Percentiles rank a stretch among this genome's conserved stretches.
Evolutionary conservation across 1,140 invertebrate genomes (phyloP).

Genomic region (Pemphigus obesinymphae): DNA sequence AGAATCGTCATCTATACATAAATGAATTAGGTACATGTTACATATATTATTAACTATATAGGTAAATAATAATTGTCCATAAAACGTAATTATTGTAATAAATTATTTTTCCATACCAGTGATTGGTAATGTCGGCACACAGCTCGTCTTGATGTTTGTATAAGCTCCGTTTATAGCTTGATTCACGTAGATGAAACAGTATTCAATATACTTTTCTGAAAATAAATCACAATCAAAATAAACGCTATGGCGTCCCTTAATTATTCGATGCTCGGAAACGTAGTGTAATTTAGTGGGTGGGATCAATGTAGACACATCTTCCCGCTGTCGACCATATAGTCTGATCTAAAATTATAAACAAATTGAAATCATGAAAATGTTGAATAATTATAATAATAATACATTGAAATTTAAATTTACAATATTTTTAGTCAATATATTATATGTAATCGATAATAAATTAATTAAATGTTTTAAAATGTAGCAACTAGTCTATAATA

Average conservation of each 20-base stretch:
- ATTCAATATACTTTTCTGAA: slow-evolving; percentile 72
- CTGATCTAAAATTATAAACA: slow-evolving; percentile 48
- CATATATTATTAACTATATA: background rate
- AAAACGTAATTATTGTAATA: background rate
- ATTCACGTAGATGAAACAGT: slow-evolving; percentile 80
- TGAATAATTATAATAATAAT: too few relatives aligned
- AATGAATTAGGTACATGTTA: background rate
- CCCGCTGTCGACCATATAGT: slow-evolving; percentile 64
- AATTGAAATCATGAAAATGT: too few relatives aligned
- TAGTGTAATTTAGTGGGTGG: slow-evolving; percentile 60
- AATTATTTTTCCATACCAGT: slow-evolving; percentile 57
- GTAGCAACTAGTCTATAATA: too few relatives aligned
- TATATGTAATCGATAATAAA: too few relatives aligned
- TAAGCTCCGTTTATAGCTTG: slow-evolving; percentile 74
- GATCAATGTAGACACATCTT: slow-evolving; percentile 62
- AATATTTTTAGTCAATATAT: too few relatives aligned
- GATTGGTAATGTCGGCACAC: slow-evolving; percentile 71
- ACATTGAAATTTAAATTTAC: too few relatives aligned
- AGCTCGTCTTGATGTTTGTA: slow-evolving; percentile 72
- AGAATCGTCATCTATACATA: slow-evolving; percentile 62
- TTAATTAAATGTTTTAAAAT: too few relatives aligned
- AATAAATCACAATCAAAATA: slow-evolving; percentile 77
- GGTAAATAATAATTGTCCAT: background rate
- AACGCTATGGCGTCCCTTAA: slow-evolving; percentile 64
- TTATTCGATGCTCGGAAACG: slow-evolving; percentile 60